Evolutionary conservation across 2,113 vertebrate species (phyloP).

Genomic region (Perccottus glenii): DNA sequence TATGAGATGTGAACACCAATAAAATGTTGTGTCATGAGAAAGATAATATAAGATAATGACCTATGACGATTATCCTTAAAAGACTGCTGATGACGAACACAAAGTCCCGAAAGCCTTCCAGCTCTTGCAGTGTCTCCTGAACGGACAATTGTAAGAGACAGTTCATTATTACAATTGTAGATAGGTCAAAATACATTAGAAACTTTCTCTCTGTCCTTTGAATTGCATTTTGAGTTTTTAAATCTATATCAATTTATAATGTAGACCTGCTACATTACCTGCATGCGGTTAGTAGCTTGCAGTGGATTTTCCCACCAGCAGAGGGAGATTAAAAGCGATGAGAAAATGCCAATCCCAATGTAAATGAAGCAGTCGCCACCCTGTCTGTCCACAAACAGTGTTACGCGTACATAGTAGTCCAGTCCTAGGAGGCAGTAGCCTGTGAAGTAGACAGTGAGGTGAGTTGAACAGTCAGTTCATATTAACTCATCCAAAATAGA

Average conservation of each 20-base stretch:
- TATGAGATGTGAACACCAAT: too few species aligned
- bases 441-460: conserved; percentile 19
- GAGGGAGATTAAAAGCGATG: conserved; percentile 73
- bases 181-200: not conserved
- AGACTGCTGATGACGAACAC: conserved; percentile 77
- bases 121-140: conserved; percentile 62
- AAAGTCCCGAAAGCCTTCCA: conserved; percentile 76
- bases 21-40: too few species aligned
- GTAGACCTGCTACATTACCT: conserved; percentile 47
- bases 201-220: too few species aligned
- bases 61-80: conserved; percentile 73
- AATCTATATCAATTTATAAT: too few species aligned
- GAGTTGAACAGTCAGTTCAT: conserved; percentile 8
- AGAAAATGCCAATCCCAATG: conserved; percentile 73
- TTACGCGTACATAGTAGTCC: conserved; percentile 74
- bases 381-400: conserved; percentile 48
- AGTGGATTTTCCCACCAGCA: conserved; percentile 84
- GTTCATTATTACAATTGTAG: not conserved
- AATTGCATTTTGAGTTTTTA: too few species aligned
- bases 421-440: conserved; percentile 73
- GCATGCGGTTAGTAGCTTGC: conserved; percentile 71
- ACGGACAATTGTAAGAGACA: not conserved
- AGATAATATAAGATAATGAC: conserved; percentile 41
- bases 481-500: too few species aligned
- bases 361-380: conserved; percentile 20